phyloP scores from a whole-genome alignment of 2,888 invertebrate species.

The Hypomecis punctinalis region DNA sequence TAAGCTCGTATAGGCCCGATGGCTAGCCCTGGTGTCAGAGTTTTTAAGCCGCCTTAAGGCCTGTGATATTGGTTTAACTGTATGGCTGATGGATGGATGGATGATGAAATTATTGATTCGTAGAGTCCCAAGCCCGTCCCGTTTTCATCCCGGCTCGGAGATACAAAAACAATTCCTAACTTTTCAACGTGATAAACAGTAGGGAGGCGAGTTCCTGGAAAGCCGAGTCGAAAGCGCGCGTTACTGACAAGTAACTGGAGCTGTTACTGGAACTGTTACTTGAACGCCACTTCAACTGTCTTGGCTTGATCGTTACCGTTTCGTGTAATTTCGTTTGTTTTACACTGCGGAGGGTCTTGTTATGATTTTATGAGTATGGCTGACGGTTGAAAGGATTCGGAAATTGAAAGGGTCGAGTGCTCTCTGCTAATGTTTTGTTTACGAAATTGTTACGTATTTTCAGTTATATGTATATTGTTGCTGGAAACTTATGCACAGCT shows the following conservation, averaged over 20 bases:
- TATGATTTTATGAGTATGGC: conserved; percentile 30
- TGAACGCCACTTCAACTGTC: conserved; percentile 42
- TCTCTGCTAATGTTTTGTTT: neutral
- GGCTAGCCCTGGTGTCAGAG: no score
- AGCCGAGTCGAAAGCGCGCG: conserved; percentile 37
- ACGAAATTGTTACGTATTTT: neutral
- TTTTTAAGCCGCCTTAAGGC: no score
- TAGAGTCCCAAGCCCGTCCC: neutral
- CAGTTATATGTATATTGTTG: no score
- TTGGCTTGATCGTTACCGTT: conserved; percentile 44
- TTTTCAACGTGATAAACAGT: conserved; percentile 31
- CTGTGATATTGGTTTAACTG: no score
- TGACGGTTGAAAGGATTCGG: conserved; percentile 22
- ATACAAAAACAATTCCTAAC: conserved; percentile 24
- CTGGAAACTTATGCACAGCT: no score
- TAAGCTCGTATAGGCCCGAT: no score
- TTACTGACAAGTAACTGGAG: conserved; percentile 31
- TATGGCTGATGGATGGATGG: no score
- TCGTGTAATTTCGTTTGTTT: conserved; percentile 46
- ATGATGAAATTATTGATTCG: no score
- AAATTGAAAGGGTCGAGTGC: conserved; percentile 11
- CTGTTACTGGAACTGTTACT: conserved; percentile 33
- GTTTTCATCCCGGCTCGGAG: neutral
- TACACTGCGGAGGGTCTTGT: conserved; percentile 44
- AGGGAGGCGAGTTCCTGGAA: conserved; percentile 26